Evolutionary conservation across 2,888 invertebrate species (phyloP).

Genomic region (Lithophane socia): DNA sequence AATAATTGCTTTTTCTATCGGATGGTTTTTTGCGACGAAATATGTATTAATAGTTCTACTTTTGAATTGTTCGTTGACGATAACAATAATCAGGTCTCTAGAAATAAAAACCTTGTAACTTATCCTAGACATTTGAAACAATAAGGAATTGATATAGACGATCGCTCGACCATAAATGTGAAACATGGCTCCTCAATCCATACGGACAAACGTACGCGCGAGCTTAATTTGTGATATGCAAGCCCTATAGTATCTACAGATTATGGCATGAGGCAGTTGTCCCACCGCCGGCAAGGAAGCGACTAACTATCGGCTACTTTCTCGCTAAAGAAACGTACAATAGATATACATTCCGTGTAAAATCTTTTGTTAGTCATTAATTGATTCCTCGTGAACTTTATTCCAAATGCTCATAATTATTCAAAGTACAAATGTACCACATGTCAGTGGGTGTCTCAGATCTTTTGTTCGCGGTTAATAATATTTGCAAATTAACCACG

Average conservation of each 20-base stretch:
- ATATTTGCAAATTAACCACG: slow-evolving; percentile 81
- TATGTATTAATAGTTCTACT: slow-evolving; percentile 26
- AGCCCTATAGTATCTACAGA: not conserved
- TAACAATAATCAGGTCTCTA: not conserved
- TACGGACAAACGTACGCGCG: not conserved
- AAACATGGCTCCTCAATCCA: not conserved
- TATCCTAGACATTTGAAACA: not conserved
- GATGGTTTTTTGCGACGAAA: slow-evolving; percentile 12
- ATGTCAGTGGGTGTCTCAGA: slow-evolving; percentile 64
- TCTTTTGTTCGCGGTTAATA: slow-evolving; percentile 80
- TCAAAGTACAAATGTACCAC: slow-evolving; percentile 25
- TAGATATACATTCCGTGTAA: too few species aligned
- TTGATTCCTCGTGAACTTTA: too few species aligned
- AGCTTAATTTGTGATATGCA: not conserved
- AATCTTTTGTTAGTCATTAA: too few species aligned
- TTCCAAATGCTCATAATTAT: not conserved
- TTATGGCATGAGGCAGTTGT: not conserved
- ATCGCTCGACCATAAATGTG: not conserved
- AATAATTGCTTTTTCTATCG: slow-evolving; percentile 32
- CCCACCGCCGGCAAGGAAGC: too few species aligned
- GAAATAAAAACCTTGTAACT: not conserved
- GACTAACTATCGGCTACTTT: too few species aligned
- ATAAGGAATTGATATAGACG: not conserved
- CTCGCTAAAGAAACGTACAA: too few species aligned
- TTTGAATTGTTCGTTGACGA: slow-evolving; percentile 6